Evolutionary conservation across 2,113 vertebrate genomes (phyloP).

Genomic region (Cyanoramphus novaezelandiae): DNA sequence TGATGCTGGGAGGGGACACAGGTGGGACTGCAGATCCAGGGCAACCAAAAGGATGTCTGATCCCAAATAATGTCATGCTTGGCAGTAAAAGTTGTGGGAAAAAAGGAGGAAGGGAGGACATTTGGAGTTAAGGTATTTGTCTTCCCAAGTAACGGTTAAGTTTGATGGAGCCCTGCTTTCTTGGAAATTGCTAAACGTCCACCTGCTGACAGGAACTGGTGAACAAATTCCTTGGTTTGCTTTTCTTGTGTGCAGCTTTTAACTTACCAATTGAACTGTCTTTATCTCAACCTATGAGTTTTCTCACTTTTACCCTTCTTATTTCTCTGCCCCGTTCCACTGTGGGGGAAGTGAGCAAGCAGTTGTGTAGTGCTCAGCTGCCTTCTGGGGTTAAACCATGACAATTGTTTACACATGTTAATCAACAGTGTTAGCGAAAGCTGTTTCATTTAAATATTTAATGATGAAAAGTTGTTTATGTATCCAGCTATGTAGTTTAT

Average conservation of each 20-base stretch:
- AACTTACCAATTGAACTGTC: not conserved
- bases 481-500: not conserved
- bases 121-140: not conserved
- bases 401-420: not conserved
- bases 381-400: not conserved
- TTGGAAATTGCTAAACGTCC: not conserved
- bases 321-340: not conserved
- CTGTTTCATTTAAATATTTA: not conserved
- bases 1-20: not conserved
- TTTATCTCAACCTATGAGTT: not conserved
- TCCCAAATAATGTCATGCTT: not conserved
- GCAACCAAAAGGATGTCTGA: not conserved
- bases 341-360: accelerated
- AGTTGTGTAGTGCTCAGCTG: not conserved
- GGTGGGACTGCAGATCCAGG: not conserved
- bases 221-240: not conserved
- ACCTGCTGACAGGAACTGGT: not conserved
- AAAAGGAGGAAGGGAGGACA: not conserved
- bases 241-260: not conserved
- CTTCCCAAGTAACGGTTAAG: not conserved
- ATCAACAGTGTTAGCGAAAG: not conserved
- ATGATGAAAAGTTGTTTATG: not conserved
- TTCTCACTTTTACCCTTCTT: not conserved
- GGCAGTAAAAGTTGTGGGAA: not conserved
- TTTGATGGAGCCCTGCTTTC: accelerated